These are phyloP conservation scores for Xyrauchen texanus DNA, from an alignment of 2,113 vertebrate species.

Conservation along the genomic window DNA sequence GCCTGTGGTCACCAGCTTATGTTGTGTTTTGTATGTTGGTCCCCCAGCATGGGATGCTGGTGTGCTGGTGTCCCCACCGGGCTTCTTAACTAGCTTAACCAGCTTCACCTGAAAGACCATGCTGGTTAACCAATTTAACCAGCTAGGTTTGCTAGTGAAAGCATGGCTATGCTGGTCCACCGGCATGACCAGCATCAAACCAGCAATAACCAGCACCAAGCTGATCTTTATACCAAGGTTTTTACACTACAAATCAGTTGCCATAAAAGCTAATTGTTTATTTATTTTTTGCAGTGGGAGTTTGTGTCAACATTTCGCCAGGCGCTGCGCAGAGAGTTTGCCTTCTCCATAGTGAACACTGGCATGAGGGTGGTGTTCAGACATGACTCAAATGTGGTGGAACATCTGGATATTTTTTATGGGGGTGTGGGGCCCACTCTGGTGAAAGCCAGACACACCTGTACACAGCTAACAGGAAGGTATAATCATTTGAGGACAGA, in stretches of 20 bases:
- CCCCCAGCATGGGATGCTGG: no score
- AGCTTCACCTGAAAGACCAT: no score
- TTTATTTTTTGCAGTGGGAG: conserved; percentile 68
- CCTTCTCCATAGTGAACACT: conserved; percentile 70
- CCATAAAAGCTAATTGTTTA: background rate
- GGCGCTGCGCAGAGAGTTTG: conserved; percentile 75
- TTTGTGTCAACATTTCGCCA: conserved; percentile 77
- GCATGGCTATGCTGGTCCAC: no score
- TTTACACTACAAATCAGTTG: background rate
- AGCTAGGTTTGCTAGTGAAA: no score
- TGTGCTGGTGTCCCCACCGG: no score
- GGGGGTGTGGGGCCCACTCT: conserved; percentile 66
- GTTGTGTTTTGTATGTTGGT: no score
- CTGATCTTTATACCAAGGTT: no score
- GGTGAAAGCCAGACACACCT: conserved; percentile 60
- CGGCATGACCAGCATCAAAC: no score
- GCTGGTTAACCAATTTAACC: no score
- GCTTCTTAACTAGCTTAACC: no score
- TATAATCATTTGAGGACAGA: conserved; percentile 44
- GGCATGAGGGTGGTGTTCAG: conserved; percentile 76
- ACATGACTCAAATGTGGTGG: conserved; percentile 65
- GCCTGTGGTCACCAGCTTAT: no score
- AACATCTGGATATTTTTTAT: conserved; percentile 73
- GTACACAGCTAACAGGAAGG: conserved; percentile 68
- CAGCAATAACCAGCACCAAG: no score